These are phyloP conservation scores for Dasyurus viverrinus DNA, from an alignment of 2,113 vertebrate species.

Conservation along the genomic window DNA sequence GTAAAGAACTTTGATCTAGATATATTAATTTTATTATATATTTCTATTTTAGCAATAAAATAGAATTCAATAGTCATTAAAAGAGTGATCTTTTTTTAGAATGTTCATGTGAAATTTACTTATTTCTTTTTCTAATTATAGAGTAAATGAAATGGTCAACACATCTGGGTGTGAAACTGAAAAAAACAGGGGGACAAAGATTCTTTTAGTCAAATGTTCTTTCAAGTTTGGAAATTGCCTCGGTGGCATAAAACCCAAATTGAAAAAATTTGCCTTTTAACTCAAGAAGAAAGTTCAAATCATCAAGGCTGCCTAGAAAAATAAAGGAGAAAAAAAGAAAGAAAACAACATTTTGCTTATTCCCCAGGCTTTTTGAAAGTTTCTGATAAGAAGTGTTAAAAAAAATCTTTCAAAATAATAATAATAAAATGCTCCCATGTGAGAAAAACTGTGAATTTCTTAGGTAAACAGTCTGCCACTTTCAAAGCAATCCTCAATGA, in stretches of 20 bases:
- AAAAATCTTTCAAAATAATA: conserved; percentile 19
- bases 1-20: conserved; percentile 39
- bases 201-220: not conserved
- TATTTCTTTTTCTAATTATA: conserved; percentile 42
- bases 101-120: conserved; percentile 48
- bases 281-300: conserved; percentile 41
- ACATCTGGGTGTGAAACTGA: not conserved
- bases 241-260: conserved; percentile 47
- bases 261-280: conserved; percentile 41
- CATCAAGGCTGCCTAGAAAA: conserved; percentile 48
- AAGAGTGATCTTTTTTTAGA: conserved; percentile 62
- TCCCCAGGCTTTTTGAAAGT: not conserved
- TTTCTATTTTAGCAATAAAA: not conserved
- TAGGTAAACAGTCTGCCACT: conserved; percentile 1
- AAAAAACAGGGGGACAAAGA: conserved; percentile 5
- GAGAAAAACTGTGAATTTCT: not conserved
- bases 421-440: not conserved
- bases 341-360: conserved; percentile 26
- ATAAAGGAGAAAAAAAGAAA: conserved; percentile 46
- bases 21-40: not conserved
- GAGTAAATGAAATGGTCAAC: conserved; percentile 64
- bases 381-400: not conserved
- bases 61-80: conserved; percentile 66
- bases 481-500: not conserved
- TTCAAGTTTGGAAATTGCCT: conserved; percentile 7